Evolutionary conservation across 2,888 invertebrate genomes (phyloP).

Genomic region (Ellobium chinense): DNA sequence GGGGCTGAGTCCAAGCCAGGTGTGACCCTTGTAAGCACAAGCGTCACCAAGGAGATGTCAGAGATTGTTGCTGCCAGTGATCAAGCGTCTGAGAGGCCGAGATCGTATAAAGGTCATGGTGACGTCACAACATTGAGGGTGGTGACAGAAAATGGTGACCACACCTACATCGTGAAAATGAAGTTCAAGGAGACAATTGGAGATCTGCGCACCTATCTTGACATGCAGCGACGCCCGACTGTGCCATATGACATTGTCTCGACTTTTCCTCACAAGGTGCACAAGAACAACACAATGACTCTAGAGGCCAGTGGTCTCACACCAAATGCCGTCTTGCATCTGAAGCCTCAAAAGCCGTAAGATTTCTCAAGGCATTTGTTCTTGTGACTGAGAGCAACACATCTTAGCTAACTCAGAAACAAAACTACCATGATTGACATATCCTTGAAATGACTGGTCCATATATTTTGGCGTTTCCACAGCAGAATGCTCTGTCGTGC

Average conservation of each 20-base stretch:
- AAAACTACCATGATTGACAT: too few relatives aligned
- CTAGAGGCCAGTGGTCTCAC: constrained; percentile 72
- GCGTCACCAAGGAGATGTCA: constrained; percentile 46
- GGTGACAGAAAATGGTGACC: constrained; percentile 73
- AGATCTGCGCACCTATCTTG: constrained; percentile 71
- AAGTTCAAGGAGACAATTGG: constrained; percentile 74
- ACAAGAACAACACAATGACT: constrained; percentile 64
- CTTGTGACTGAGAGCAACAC: too few relatives aligned
- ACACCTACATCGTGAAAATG: constrained; percentile 78
- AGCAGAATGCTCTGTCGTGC: too few relatives aligned
- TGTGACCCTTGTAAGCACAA: constrained; percentile 41
- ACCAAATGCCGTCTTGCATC: constrained; percentile 76
- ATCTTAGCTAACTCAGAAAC: too few relatives aligned
- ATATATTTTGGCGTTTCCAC: too few relatives aligned
- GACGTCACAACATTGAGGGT: constrained; percentile 75
- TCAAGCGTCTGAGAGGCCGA: constrained; percentile 51
- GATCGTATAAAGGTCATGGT: constrained; percentile 68
- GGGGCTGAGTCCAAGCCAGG: background rate
- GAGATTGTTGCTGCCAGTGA: constrained; percentile 7
- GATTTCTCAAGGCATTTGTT: background rate
- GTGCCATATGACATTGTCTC: constrained; percentile 69
- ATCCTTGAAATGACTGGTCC: too few relatives aligned
- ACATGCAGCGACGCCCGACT: constrained; percentile 59
- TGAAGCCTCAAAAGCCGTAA: constrained; percentile 52
- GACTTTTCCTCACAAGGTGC: constrained; percentile 70